Percentiles rank a stretch among this genome's conserved stretches.
These are phyloP conservation scores for Argopecten irradians DNA, from an alignment of 1,140 invertebrate genomes.

Conservation along the genomic window DNA sequence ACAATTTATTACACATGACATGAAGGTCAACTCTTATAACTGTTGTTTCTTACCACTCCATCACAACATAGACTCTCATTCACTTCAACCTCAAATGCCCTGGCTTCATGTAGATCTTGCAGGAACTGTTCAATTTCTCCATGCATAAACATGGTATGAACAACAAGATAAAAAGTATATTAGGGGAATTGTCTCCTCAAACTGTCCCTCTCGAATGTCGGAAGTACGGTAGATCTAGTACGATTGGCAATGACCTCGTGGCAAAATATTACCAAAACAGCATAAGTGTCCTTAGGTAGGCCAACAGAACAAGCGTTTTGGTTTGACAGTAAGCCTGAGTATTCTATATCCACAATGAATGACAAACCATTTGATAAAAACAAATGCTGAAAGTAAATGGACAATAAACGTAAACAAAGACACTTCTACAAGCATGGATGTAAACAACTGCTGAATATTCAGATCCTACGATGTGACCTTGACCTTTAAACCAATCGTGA, in stretches of 20 bases:
- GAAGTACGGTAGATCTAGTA: background rate
- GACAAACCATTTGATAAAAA: background rate
- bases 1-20: background rate
- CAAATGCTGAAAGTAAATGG: background rate
- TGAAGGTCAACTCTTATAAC: background rate
- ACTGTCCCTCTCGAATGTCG: background rate
- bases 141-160: constrained; percentile 10
- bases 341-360: background rate
- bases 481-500: constrained; percentile 21
- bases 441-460: constrained; percentile 16
- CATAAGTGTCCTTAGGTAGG: background rate
- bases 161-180: background rate
- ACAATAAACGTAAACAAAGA: background rate
- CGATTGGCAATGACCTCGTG: background rate
- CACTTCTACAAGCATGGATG: background rate
- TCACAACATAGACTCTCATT: background rate
- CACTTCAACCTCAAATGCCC: background rate
- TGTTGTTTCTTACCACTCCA: background rate
- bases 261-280: background rate
- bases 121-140: constrained; percentile 8
- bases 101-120: background rate
- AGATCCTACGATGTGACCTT: constrained; percentile 29
- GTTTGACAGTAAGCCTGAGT: background rate
- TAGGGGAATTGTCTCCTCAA: background rate
- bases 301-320: background rate